phyloP scores from a whole-genome alignment of 2,113 vertebrate genomes.

The Naja naja region DNA sequence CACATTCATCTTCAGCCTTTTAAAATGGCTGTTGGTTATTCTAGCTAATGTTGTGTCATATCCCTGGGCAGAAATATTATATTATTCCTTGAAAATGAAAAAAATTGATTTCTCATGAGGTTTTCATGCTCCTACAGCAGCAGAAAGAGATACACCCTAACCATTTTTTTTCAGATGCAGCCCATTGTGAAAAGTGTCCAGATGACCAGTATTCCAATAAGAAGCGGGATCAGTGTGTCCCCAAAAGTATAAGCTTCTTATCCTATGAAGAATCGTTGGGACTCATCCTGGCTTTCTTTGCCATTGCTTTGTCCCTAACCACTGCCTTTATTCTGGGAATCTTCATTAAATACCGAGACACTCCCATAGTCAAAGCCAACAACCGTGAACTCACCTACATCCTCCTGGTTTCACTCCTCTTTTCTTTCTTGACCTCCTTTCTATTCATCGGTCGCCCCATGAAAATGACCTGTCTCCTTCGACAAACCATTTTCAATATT shows the following conservation, averaged over 20 bases:
- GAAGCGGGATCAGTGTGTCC: not conserved
- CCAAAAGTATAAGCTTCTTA: not conserved
- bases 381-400: too few relatives aligned
- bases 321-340: not conserved
- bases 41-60: not conserved
- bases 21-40: too few relatives aligned
- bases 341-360: not conserved
- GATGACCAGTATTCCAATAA: not conserved
- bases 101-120: too few relatives aligned
- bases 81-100: not conserved
- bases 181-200: not conserved
- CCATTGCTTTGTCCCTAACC: not conserved
- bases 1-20: too few relatives aligned
- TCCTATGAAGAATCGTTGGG: not conserved
- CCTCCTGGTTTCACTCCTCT: too few relatives aligned
- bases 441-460: not conserved
- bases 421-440: not conserved
- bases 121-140: too few relatives aligned
- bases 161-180: not conserved
- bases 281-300: not conserved
- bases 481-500: not conserved
- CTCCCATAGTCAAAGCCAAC: not conserved
- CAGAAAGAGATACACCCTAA: too few relatives aligned
- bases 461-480: not conserved
- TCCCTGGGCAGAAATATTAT: not conserved